These are phyloP conservation scores for Odontothrips loti DNA, from an alignment of 2,888 invertebrate genomes.

Conservation along the genomic window DNA sequence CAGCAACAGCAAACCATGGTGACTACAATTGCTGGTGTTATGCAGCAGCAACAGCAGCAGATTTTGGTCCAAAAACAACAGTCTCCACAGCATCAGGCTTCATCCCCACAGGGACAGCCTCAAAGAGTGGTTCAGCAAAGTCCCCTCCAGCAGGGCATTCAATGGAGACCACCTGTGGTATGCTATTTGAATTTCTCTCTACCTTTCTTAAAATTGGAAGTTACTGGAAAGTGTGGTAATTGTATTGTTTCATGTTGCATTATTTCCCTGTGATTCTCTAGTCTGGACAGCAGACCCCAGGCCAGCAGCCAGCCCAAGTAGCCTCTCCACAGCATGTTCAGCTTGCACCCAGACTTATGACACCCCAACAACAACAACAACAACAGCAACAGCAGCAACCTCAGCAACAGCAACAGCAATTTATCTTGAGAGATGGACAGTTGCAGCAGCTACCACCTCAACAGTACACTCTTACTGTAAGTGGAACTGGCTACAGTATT, in stretches of 20 bases:
- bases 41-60: slow-evolving; percentile 40
- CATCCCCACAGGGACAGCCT: slow-evolving; percentile 38
- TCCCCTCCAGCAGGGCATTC: slow-evolving; percentile 34
- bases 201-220: neutral
- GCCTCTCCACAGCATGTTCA: slow-evolving; percentile 19
- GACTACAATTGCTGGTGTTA: slow-evolving; percentile 28
- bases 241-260: neutral
- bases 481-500: neutral
- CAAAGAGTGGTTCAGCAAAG: slow-evolving; percentile 35
- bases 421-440: slow-evolving; percentile 32
- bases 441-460: slow-evolving; percentile 29
- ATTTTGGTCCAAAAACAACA: slow-evolving; percentile 44
- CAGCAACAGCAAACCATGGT: slow-evolving; percentile 32
- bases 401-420: slow-evolving; percentile 31
- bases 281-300: slow-evolving; percentile 12
- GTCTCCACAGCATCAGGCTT: slow-evolving; percentile 31
- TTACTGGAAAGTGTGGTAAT: neutral
- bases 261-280: neutral
- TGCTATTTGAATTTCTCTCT: neutral
- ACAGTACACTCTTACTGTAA: slow-evolving; percentile 32
- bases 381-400: slow-evolving; percentile 31
- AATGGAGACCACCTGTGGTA: slow-evolving; percentile 12
- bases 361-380: slow-evolving; percentile 28
- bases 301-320: slow-evolving; percentile 27
- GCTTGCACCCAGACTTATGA: neutral